Conservation (phyloP, 2,888 invertebrate species). For the Sclerodermus sp. region DNA sequence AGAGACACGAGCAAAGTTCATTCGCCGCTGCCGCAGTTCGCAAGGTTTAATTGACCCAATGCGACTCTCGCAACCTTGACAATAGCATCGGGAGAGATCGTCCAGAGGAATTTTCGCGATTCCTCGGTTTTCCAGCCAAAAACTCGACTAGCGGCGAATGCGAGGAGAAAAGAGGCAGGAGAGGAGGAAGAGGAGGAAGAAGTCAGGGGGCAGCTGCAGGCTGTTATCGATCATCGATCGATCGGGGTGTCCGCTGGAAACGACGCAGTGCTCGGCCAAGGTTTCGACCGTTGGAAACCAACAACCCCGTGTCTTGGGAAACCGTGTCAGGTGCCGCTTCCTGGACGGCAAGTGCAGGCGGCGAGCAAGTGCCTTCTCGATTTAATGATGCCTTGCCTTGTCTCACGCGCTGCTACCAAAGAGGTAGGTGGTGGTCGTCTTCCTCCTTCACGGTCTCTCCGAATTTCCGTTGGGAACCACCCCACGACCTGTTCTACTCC, state of each 20-base stretch:
- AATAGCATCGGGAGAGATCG: too few relatives aligned
- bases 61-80: too few relatives aligned
- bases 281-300: conserved; percentile 34
- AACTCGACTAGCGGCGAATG: too few relatives aligned
- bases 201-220: conserved; percentile 33
- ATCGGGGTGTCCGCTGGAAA: conserved; percentile 17
- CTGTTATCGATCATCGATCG: conserved; percentile 44
- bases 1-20: too few relatives aligned
- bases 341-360: conserved; percentile 54
- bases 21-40: too few relatives aligned
- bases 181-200: conserved; percentile 10
- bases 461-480: too few relatives aligned
- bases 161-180: too few relatives aligned
- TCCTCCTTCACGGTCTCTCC: conserved; percentile 14
- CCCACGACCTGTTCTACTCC: conserved; percentile 7
- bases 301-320: conserved; percentile 30
- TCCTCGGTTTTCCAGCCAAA: too few relatives aligned
- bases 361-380: conserved; percentile 47
- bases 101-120: too few relatives aligned
- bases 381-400: conserved; percentile 49
- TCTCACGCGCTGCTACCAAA: conserved; percentile 10
- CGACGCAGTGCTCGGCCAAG: neutral
- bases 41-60: too few relatives aligned
- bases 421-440: conserved; percentile 12
- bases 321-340: conserved; percentile 52